phyloP scores from a whole-genome alignment of 2,113 vertebrate genomes.

The Marcusenius ussheri region DNA sequence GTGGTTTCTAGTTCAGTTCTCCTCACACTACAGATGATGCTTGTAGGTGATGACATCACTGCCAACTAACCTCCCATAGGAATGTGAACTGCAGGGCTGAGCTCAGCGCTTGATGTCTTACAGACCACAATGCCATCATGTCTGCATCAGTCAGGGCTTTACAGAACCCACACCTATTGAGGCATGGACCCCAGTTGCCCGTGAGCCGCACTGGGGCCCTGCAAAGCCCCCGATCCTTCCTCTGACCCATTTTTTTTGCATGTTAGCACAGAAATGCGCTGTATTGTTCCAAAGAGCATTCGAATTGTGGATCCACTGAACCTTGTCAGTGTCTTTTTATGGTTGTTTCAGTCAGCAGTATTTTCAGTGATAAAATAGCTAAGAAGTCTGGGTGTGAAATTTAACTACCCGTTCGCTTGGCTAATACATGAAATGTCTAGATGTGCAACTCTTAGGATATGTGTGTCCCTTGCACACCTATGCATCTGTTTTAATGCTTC shows the following conservation, averaged over 20 bases:
- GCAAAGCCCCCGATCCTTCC: background rate
- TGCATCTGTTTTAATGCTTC: conserved; percentile 27
- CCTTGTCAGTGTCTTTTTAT: background rate
- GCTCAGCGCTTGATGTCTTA: background rate
- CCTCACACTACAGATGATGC: background rate
- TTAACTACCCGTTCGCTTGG: background rate
- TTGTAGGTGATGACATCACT: conserved; percentile 6
- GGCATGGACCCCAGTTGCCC: background rate
- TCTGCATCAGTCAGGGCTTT: background rate
- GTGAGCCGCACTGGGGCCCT: background rate
- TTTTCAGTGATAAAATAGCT: background rate
- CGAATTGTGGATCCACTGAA: background rate
- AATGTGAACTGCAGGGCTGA: background rate
- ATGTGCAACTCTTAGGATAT: background rate
- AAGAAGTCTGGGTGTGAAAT: background rate
- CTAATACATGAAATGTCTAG: background rate
- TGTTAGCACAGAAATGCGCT: background rate
- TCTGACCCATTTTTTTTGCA: too few relatives aligned
- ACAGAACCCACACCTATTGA: background rate
- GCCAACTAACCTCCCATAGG: background rate
- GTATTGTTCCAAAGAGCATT: background rate
- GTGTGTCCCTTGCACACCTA: conserved; percentile 13
- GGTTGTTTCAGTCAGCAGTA: background rate
- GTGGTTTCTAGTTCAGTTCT: background rate
- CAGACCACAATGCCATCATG: background rate